Base-by-base conservation (phyloP, 2,113 vertebrate species). In the Nycticebus coucang region DNA sequence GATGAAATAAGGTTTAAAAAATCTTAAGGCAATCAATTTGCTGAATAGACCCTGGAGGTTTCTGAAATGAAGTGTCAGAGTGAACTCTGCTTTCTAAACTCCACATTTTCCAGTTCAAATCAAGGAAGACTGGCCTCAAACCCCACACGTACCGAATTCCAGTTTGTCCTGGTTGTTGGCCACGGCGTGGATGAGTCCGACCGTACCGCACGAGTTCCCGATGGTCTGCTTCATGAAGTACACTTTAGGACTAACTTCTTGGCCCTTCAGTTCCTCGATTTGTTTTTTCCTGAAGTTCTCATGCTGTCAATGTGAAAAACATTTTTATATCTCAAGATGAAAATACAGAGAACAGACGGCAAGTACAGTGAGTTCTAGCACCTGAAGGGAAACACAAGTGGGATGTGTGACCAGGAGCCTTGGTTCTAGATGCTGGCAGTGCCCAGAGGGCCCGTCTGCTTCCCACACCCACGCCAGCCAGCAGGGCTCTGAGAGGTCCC, bases 171-270 rank as follows among this genome's bases (percentile, higher is more conserved):
- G 99, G 95, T 99, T 99, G 98, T 99, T 99, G 88, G 99, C 99
- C 91, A 99, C 98, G 3, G 99, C 99, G 3, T 99, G 99, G 81
- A 99, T 98, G 93, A 99, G 98, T 13, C 99, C 99, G 4, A 99
- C 98, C 22, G 99, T 99, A 6, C 99, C 99, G 81, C 99, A 99
- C 18, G 99, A 99, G 98, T 99, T 99, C 60, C 98, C 98, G 13
- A 99, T 98, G 0, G 99, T 99, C 98, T 99, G 99, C 97, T 99
- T 99, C 98, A 99, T 95, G 97, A 99, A 99, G 98, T 99, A 99
- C 21, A 99, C 98, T 41, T 99, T 99, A 30, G 99, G 96, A 66
- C 97, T 98, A 15, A 98, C 93, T 94, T 98, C 98, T 90, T 98
- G 98, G 14, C 97, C 98, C 82, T 98, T 98, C 93, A 99, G 98